Evolutionary conservation across 2,797 vertebrate species (phyloP).

Genomic region (Coregonus sp.): DNA sequence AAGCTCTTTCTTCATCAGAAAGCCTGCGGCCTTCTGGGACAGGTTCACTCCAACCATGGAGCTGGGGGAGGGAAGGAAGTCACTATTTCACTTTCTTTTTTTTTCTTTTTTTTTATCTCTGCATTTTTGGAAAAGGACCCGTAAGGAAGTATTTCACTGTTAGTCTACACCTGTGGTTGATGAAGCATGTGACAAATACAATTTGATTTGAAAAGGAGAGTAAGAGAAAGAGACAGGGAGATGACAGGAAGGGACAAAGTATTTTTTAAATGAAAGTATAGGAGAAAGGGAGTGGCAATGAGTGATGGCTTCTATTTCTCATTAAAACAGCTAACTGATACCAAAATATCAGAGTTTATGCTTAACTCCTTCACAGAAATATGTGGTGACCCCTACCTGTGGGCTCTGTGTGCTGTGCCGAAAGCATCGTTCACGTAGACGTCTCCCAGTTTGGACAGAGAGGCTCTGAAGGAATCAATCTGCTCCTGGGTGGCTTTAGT

Average conservation of each 20-base stretch:
- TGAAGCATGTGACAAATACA: no score
- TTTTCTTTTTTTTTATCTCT: no score
- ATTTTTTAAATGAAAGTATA: no score
- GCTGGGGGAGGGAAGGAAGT: slow-evolving; percentile 59
- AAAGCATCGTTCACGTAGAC: slow-evolving; percentile 96
- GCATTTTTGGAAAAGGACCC: background rate
- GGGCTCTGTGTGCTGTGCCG: slow-evolving; percentile 94
- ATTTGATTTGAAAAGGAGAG: background rate
- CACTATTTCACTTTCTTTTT: no score
- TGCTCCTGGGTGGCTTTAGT: slow-evolving; percentile 88
- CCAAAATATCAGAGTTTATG: no score
- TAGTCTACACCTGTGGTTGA: no score
- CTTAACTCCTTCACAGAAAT: background rate
- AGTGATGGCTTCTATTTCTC: no score
- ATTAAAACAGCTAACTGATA: no score
- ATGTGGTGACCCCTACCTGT: slow-evolving; percentile 83
- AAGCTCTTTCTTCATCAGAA: slow-evolving; percentile 99
- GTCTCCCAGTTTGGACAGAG: slow-evolving; percentile 95
- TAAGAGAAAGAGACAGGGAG: background rate
- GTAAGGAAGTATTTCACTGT: no score
- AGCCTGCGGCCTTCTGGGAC: slow-evolving; percentile 93
- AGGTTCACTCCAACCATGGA: slow-evolving; percentile 98
- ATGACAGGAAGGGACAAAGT: no score
- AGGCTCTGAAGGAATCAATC: slow-evolving; percentile 88
- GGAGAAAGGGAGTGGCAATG: no score